Base-by-base conservation (phyloP, 2,797 vertebrate genomes). In the Gastrophryne carolinensis region DNA sequence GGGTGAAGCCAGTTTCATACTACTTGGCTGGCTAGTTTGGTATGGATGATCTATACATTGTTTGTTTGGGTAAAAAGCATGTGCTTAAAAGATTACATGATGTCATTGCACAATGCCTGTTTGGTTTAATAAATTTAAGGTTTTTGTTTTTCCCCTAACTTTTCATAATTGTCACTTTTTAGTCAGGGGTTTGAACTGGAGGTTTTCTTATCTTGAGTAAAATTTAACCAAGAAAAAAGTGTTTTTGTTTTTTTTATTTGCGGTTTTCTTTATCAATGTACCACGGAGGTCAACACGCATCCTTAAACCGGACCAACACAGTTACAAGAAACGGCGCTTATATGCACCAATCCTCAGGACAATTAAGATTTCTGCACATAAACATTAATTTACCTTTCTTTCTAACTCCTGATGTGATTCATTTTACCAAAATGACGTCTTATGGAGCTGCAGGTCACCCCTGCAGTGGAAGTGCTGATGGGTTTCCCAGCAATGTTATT, bases 81-180 rank as follows among this genome's bases (percentile, higher is more conserved):
- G 75, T 71, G 58, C 56, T 23, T 17, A 15, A 61, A 52, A 47
- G 13, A 56, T 57, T 77, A 56, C 27, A 71, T 35, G 12, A 69
- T 15, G 30, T 53, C 69, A 64, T 70, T n/a, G 67, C 75, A 64
- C 60, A 71, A 47, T 47, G 52, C 67, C 52, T 63, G 39, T 70
- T 65, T 77, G 50, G 50, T 65, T 71, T 65, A 71, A 69, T 76
- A 69, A 76, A 76, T 30, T 73, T 17, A 44, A 44, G n/a, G n/a
- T n/a, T n/a, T n/a, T n/a, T n/a, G n/a, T n/a, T 56, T 24, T 11
- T 35, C 37, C 35, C 24, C 10, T 34, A 60, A 17, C n/a, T 60
- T 63, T 67, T 56, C 15, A 34, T 21, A 15, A 37, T 52, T 53
- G 34, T 56, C 41, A 37, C 21, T 52, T 56, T 34, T 41, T 26